Evolutionary conservation across 2,888 invertebrate species (phyloP).

Genomic region (Gymnocheta viridis): DNA sequence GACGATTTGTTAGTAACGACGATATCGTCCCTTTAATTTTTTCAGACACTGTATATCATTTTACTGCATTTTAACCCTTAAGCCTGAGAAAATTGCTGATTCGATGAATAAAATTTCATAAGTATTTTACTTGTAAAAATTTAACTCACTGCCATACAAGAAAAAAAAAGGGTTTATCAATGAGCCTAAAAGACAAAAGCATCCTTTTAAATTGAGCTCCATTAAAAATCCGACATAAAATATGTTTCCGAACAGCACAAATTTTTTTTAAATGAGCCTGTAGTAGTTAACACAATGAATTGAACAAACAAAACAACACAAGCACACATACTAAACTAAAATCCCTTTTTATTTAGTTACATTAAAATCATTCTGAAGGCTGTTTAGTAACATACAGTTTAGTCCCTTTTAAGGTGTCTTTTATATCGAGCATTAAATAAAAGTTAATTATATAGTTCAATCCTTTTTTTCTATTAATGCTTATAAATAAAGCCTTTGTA

Average conservation of each 20-base stretch:
- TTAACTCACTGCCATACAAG: not conserved
- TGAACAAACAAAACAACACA: too few species aligned
- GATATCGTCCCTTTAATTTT: too few species aligned
- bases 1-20: too few species aligned
- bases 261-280: not conserved
- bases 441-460: not conserved
- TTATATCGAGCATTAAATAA: not conserved
- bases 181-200: not conserved
- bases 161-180: not conserved
- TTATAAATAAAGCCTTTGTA: not conserved
- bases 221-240: not conserved
- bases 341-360: not conserved
- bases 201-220: not conserved
- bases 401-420: not conserved
- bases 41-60: too few species aligned
- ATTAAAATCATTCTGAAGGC: not conserved
- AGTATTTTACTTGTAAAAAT: not conserved
- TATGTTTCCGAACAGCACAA: constrained; percentile 2
- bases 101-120: not conserved
- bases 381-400: too few species aligned
- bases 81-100: not conserved
- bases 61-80: not conserved
- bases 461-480: not conserved
- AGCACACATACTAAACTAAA: not conserved
- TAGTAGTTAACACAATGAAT: not conserved